phyloP scores from a whole-genome alignment of 2,797 vertebrate genomes.

The Tiaroga cobitis region DNA sequence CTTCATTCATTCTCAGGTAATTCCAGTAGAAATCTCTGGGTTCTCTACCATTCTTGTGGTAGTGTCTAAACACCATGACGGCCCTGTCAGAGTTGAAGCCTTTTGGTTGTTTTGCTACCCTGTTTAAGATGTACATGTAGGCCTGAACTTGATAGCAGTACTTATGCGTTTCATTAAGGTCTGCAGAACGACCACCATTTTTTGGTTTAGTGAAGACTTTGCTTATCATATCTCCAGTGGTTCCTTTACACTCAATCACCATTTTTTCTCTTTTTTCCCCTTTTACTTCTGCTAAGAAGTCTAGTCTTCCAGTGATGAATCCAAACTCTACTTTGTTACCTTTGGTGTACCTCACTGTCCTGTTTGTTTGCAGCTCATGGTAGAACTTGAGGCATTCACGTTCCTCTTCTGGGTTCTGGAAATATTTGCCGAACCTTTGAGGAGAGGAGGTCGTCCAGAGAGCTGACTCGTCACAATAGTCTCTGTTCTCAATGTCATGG shows the following conservation, averaged over 20 bases:
- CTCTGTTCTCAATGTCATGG: slow-evolving; percentile 22
- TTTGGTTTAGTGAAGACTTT: slow-evolving; percentile 53
- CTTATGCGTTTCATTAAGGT: slow-evolving; percentile 17
- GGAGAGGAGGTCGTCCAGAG: slow-evolving; percentile 8
- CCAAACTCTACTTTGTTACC: slow-evolving; percentile 53
- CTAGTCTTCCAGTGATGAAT: slow-evolving; percentile 54
- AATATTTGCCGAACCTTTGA: slow-evolving; percentile 37
- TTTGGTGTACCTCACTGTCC: slow-evolving; percentile 34
- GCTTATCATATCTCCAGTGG: slow-evolving; percentile 49
- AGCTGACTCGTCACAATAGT: slow-evolving; percentile 46
- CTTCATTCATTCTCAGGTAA: slow-evolving; percentile 44
- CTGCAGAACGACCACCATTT: not conserved
- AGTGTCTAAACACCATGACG: slow-evolving; percentile 57
- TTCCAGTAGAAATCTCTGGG: slow-evolving; percentile 55
- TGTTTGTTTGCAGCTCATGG: slow-evolving; percentile 25
- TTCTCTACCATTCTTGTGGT: slow-evolving; percentile 41
- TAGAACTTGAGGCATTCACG: slow-evolving; percentile 55
- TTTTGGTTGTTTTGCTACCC: not conserved
- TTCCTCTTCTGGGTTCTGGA: slow-evolving; percentile 48
- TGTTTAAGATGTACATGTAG: slow-evolving; percentile 59
- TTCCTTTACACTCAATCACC: slow-evolving; percentile 62
- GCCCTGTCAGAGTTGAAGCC: slow-evolving; percentile 33
- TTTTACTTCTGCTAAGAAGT: slow-evolving; percentile 51
- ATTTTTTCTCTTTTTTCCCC: slow-evolving; percentile 26
- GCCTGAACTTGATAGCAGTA: slow-evolving; percentile 58